phyloP scores from a whole-genome alignment of 2,113 vertebrate genomes.

The Ciconia stormi region DNA sequence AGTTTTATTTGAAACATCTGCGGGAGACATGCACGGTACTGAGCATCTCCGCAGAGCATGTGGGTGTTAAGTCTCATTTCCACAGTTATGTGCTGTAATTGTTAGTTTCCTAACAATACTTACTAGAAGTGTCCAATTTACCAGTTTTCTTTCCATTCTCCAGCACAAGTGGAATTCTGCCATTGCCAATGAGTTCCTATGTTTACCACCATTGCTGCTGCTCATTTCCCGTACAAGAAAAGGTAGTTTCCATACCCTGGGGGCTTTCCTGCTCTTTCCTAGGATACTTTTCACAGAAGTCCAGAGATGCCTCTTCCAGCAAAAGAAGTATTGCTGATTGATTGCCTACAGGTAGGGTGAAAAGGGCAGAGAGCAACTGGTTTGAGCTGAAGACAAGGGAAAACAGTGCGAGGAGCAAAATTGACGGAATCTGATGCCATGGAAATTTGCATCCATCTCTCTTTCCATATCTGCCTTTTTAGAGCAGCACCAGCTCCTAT shows the following conservation, averaged over 20 bases:
- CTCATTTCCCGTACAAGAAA: not conserved
- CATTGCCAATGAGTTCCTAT: not conserved
- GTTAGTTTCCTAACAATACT: not conserved
- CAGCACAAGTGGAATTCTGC: not conserved
- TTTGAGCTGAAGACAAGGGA: not conserved
- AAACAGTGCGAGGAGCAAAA: not conserved
- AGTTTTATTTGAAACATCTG: not conserved
- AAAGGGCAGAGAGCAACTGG: not conserved
- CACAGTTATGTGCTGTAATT: not conserved
- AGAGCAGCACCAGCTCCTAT: not conserved
- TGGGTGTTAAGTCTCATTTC: not conserved
- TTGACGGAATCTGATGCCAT: not conserved
- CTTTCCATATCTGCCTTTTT: not conserved
- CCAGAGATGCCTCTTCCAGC: not conserved
- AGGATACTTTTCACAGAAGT: not conserved
- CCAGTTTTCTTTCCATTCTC: not conserved
- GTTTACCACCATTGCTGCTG: not conserved
- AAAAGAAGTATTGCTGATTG: not conserved
- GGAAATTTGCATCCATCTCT: not conserved
- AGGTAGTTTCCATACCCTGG: not conserved
- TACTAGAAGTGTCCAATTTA: not conserved
- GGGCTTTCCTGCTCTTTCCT: not conserved
- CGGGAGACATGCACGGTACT: fast-evolving
- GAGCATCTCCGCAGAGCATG: not conserved
- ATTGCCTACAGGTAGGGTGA: not conserved